Conservation (phyloP, 2,113 vertebrate species). For the Hystrix cristata region DNA sequence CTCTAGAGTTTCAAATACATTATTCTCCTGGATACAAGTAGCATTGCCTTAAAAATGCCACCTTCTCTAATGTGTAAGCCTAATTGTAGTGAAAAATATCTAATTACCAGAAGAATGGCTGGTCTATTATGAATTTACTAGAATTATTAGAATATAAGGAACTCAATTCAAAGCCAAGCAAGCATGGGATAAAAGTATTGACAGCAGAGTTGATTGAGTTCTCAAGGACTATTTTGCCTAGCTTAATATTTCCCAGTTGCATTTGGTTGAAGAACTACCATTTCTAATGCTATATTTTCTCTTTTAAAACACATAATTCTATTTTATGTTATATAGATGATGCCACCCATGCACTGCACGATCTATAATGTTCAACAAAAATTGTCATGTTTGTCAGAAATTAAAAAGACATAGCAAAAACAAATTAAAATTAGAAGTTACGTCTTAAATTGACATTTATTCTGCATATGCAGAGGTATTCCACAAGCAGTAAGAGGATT, state of each 20-base stretch:
- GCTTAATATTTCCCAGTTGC: background rate
- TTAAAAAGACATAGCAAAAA: background rate
- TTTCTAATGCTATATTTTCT: background rate
- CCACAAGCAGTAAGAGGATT: background rate
- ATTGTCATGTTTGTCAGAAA: background rate
- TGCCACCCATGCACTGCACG: background rate
- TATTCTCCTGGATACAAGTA: background rate
- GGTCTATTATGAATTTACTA: slow-evolving; percentile 43
- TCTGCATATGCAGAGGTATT: background rate
- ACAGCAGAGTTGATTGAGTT: background rate
- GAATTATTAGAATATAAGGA: background rate
- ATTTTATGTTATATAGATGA: background rate
- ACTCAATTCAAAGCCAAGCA: background rate
- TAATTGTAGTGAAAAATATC: background rate
- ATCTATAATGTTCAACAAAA: background rate
- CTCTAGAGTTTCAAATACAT: slow-evolving; percentile 1
- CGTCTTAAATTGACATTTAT: background rate
- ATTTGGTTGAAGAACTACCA: background rate
- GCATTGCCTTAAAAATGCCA: background rate
- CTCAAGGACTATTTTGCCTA: background rate
- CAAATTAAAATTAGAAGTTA: slow-evolving; percentile 1
- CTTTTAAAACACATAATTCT: background rate
- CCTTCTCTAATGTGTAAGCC: background rate
- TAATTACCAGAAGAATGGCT: background rate
- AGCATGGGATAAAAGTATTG: background rate